These are phyloP conservation scores for Sebastes vulpes DNA, from an alignment of 2,797 vertebrate genomes.

Conservation along the genomic window DNA sequence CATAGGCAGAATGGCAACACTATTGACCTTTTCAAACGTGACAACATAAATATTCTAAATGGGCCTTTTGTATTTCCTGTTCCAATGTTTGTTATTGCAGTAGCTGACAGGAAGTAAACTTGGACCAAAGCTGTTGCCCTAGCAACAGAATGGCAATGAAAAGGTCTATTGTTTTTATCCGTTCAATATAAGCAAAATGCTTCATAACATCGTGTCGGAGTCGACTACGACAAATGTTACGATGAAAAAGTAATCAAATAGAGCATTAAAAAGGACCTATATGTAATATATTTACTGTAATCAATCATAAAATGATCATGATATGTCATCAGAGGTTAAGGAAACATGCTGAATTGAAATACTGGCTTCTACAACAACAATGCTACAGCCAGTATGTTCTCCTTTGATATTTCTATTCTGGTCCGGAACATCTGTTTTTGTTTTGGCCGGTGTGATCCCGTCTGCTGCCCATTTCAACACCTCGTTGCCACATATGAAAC, in stretches of 20 bases:
- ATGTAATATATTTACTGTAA: no score
- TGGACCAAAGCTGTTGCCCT: background rate
- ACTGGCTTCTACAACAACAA: background rate
- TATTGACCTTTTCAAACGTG: background rate
- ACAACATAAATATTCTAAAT: background rate
- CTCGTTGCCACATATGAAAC: no score
- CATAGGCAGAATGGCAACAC: background rate
- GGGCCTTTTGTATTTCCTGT: background rate
- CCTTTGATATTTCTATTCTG: background rate
- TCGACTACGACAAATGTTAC: background rate
- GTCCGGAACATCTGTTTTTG: background rate
- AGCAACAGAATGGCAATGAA: background rate
- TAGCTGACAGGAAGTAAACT: background rate
- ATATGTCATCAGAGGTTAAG: background rate
- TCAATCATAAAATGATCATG: background rate
- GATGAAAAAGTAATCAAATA: background rate
- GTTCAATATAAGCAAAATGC: background rate
- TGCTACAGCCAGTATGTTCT: background rate
- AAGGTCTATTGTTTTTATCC: background rate
- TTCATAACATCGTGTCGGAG: background rate
- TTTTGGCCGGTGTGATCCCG: background rate
- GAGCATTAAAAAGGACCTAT: background rate
- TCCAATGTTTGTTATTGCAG: background rate
- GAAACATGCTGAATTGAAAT: background rate
- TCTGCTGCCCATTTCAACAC: background rate